Base-by-base conservation (phyloP, 2,113 vertebrate species). In the Nesospiza acunhae region DNA sequence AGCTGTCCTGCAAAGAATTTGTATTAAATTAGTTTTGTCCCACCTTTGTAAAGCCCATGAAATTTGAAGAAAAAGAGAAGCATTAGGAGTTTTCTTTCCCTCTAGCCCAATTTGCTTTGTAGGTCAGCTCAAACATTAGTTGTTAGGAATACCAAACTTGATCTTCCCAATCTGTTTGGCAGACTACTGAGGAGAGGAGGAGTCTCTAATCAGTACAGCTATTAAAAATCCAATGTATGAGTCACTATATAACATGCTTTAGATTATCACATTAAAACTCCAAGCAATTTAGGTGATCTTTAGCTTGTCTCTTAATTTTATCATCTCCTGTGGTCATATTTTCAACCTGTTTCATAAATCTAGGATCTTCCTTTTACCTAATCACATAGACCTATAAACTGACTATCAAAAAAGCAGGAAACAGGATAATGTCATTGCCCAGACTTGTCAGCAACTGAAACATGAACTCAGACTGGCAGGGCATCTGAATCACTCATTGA, bases 261-360 rank as follows among this genome's bases (percentile, higher is more conserved):
- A 63, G 15, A 56, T 67, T 26, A 50, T 55, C 26, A 21, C 12
- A 13, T 9, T 46, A 9, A 28, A 50, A 78, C 37, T 4, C 4
- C 15, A 53, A 42, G 14, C 1, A 83, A 56, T 67, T 72, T 63
- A 67, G 18, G 22, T 69, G 17, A 49, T n/a, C 15, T 56, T 69
- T 44, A 50, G 13, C 27, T 47, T 39, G 15, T 30, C 5, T 75
- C 17, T 55, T 55, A 55, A 47, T 55, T 21, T 12, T 47, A 35
- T 18, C 1, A 46, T 15, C 26, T 73, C 3, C 20, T 10, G 14
- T 6, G 4, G 4, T 73, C 1, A 0, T 26, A 44, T 67, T 87
- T 91, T 79, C 31, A 83, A n/a, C 2, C 19, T 60, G 2, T 22
- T 79, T 31, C 12, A 79, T 41, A 85, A 79, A n/a, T 2, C 7